These are phyloP conservation scores for Cantharis rustica DNA, from an alignment of 2,888 invertebrate species.

Conservation along the genomic window DNA sequence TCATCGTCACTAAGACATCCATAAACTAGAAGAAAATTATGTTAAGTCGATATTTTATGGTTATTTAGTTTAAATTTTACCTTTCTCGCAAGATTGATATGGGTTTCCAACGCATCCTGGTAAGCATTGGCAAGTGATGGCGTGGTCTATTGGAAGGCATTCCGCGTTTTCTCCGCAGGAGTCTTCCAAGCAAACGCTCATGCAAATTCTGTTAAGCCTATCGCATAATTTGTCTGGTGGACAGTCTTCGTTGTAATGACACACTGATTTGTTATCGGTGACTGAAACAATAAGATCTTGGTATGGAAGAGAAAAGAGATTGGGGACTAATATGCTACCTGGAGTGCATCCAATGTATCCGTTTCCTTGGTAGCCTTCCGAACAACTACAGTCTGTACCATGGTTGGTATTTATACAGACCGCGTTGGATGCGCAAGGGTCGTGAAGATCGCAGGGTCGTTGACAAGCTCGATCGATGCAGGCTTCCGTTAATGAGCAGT, in stretches of 20 bases:
- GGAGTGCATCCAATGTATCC: slow-evolving; percentile 80
- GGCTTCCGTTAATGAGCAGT: slow-evolving; percentile 84
- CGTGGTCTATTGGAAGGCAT: slow-evolving; percentile 77
- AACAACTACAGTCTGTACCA: slow-evolving; percentile 83
- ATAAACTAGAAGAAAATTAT: slow-evolving; percentile 56
- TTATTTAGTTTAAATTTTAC: slow-evolving; percentile 1
- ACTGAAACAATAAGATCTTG: slow-evolving; percentile 36
- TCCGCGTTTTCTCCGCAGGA: slow-evolving; percentile 83
- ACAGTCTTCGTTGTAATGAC: slow-evolving; percentile 91
- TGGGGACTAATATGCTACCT: slow-evolving; percentile 60
- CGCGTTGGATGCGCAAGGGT: slow-evolving; percentile 83
- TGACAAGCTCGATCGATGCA: slow-evolving; percentile 85
- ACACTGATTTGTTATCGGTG: slow-evolving; percentile 63
- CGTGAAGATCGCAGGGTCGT: slow-evolving; percentile 83
- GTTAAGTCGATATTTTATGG: background rate
- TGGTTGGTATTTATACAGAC: slow-evolving; percentile 88
- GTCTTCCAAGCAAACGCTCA: slow-evolving; percentile 79
- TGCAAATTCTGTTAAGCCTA: slow-evolving; percentile 80
- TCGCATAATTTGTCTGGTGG: slow-evolving; percentile 86
- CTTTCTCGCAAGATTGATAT: slow-evolving; percentile 66
- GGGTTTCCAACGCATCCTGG: slow-evolving; percentile 78
- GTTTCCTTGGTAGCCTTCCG: slow-evolving; percentile 85
- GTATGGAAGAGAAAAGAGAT: background rate
- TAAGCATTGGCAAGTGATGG: slow-evolving; percentile 75
- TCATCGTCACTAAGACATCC: slow-evolving; percentile 75